These are phyloP conservation scores for Heptranchias perlo DNA, from an alignment of 2,113 vertebrate species.

Conservation along the genomic window DNA sequence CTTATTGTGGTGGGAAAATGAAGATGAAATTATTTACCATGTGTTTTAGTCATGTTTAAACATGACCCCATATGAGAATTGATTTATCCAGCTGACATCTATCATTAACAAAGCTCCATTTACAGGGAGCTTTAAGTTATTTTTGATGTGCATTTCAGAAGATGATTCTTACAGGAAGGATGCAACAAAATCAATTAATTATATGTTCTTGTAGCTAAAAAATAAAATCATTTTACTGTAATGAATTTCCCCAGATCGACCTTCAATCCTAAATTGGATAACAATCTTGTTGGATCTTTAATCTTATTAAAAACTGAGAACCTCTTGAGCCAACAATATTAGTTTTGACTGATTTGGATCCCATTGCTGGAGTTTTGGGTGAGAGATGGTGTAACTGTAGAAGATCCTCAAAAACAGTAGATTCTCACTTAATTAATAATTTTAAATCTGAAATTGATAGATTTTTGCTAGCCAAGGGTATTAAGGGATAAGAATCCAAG, in stretches of 20 bases:
- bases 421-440: too few relatives aligned
- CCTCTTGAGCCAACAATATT: background rate
- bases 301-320: constrained; percentile 19
- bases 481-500: too few relatives aligned
- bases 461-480: too few relatives aligned
- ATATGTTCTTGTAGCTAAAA: constrained; percentile 25
- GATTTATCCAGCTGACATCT: constrained; percentile 14
- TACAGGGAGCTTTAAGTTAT: background rate
- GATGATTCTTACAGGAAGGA: constrained; percentile 27
- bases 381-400: background rate
- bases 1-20: background rate
- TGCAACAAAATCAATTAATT: constrained; percentile 30
- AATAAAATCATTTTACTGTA: background rate
- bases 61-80: background rate
- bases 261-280: constrained; percentile 22
- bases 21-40: constrained; percentile 19
- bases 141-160: background rate
- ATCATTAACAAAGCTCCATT: constrained; percentile 21
- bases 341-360: constrained; percentile 29
- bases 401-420: too few relatives aligned
- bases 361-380: background rate
- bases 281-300: constrained; percentile 13
- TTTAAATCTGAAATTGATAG: too few relatives aligned
- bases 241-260: constrained; percentile 16
- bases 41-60: constrained; percentile 23